These are phyloP conservation scores for Mugil cephalus DNA, from an alignment of 2,113 vertebrate species.

Conservation along the genomic window DNA sequence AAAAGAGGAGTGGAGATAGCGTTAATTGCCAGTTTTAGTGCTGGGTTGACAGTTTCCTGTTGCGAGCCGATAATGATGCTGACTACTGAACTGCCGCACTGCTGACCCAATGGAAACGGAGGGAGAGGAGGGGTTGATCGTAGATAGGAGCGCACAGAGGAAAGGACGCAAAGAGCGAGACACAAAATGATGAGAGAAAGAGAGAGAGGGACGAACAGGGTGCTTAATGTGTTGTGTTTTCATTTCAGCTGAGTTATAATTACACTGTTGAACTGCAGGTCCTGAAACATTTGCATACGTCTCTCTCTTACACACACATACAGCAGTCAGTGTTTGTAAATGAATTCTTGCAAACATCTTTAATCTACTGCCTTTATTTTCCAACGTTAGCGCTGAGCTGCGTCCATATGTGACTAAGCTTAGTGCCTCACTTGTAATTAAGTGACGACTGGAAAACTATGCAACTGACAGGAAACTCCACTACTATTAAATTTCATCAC, in stretches of 20 bases:
- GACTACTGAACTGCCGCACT: conserved; percentile 71
- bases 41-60: conserved; percentile 79
- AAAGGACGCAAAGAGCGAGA: conserved; percentile 39
- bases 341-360: not conserved
- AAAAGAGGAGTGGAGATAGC: conserved; percentile 49
- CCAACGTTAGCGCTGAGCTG: conserved; percentile 6
- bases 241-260: conserved; percentile 3
- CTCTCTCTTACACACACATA: not conserved
- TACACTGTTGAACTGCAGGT: conserved; percentile 30
- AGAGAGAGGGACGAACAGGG: conserved; percentile 4
- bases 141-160: conserved; percentile 14
- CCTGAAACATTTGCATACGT: conserved; percentile 22
- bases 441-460: conserved; percentile 15
- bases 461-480: conserved; percentile 24
- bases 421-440: conserved; percentile 25
- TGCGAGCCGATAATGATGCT: conserved; percentile 75
- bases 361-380: conserved; percentile 1
- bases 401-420: not conserved
- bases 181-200: conserved; percentile 23
- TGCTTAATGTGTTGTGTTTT: conserved; percentile 16
- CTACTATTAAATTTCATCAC: conserved; percentile 25
- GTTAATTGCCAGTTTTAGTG: conserved; percentile 78
- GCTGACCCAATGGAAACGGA: conserved; percentile 74
- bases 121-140: conserved; percentile 44
- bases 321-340: conserved; percentile 8